Conservation (phyloP, 2,113 vertebrate genomes). For the Eudyptes chrysolophus region DNA sequence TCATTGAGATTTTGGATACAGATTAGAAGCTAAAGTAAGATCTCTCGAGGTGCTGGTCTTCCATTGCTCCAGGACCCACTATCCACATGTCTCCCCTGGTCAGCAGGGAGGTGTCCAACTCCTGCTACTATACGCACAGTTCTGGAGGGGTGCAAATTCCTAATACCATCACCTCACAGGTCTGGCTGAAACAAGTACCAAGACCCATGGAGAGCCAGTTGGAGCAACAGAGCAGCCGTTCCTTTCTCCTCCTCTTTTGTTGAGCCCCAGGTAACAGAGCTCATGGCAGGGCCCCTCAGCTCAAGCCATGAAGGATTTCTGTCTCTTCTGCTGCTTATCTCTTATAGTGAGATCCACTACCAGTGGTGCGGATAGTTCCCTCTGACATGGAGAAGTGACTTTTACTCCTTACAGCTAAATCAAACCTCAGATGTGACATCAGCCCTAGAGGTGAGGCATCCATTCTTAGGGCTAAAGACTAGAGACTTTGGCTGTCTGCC, state of each 20-base stretch:
- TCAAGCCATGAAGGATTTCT: not conserved
- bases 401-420: not conserved
- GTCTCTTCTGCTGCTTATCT: not conserved
- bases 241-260: not conserved
- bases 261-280: not conserved
- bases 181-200: not conserved
- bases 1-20: fast-evolving
- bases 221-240: not conserved
- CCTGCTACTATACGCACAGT: fast-evolving
- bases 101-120: not conserved
- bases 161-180: not conserved
- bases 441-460: not conserved
- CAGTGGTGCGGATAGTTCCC: not conserved
- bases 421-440: not conserved
- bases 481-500: not conserved
- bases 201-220: not conserved
- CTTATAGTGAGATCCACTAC: not conserved
- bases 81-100: not conserved
- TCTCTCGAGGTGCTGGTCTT: not conserved
- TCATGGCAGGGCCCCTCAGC: not conserved
- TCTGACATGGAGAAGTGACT: not conserved
- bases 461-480: not conserved
- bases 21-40: not conserved
- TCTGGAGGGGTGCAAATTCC: not conserved
- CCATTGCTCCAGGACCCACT: not conserved